Conservation (phyloP, 2,113 vertebrate species). For the Podocnemis expansa region DNA sequence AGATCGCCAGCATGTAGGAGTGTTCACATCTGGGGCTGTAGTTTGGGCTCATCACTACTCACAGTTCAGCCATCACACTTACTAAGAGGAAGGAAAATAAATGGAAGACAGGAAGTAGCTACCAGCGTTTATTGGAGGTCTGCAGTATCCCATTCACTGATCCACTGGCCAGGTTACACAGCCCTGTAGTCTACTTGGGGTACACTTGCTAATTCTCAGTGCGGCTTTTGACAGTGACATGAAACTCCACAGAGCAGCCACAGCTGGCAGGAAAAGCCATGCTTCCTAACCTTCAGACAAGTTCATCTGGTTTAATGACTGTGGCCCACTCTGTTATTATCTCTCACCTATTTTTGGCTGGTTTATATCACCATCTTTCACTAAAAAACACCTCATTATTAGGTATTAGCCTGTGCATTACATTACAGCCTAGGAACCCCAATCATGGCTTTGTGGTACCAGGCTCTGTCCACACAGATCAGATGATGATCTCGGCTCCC, state of each 20-base stretch:
- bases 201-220: neutral
- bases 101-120: neutral
- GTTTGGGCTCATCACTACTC: neutral
- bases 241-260: neutral
- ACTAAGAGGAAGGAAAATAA: neutral
- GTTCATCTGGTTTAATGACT: neutral
- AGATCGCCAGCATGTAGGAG: no score
- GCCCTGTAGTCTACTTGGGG: neutral
- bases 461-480: neutral
- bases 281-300: neutral
- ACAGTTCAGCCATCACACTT: neutral
- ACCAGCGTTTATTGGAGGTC: neutral
- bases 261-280: neutral
- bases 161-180: neutral
- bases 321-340: neutral
- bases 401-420: no score
- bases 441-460: neutral
- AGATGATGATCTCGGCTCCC: neutral
- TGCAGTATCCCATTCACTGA: no score
- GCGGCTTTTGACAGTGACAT: neutral
- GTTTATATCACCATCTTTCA: neutral
- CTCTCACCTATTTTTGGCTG: neutral
- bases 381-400: accelerated
- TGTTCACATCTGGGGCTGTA: no score
- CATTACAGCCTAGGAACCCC: neutral